A percentile compares a stretch with the other conserved stretches of the same genome.
phyloP scores from a whole-genome alignment of 2,888 invertebrate species.

The Hemicrepidius hirtus region DNA sequence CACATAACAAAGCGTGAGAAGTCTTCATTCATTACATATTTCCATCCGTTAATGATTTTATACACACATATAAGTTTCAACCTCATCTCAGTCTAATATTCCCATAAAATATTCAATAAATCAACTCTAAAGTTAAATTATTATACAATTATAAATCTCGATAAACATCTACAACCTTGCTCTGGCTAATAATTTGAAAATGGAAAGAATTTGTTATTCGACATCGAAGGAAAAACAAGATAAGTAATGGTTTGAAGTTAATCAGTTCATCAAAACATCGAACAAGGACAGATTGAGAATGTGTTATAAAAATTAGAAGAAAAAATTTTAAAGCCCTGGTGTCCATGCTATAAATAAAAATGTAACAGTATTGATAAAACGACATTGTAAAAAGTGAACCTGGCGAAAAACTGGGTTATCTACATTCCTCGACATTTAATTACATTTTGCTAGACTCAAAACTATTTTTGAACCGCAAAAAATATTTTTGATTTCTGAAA shows the following conservation, averaged over 20 bases:
- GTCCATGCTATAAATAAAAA: conserved; percentile 2
- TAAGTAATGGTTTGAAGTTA: conserved; percentile 11
- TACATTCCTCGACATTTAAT: conserved; percentile 13
- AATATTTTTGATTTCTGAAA: not conserved
- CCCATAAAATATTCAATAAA: conserved; percentile 35
- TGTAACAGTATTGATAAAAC: conserved; percentile 12
- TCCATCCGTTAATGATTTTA: conserved; percentile 39
- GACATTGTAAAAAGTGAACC: conserved; percentile 23
- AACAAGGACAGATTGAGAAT: not conserved
- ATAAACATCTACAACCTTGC: conserved; percentile 6
- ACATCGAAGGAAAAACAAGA: not conserved
- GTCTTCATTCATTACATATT: conserved; percentile 42
- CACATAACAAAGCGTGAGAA: conserved; percentile 53
- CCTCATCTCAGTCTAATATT: conserved; percentile 25
- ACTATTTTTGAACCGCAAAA: not conserved
- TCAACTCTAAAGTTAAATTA: conserved; percentile 25
- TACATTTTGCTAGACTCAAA: not conserved
- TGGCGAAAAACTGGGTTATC: conserved; percentile 17
- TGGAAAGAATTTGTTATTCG: not conserved
- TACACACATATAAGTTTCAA: conserved; percentile 15
- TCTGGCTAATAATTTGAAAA: conserved; percentile 10
- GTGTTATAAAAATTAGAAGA: not conserved
- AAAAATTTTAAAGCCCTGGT: not conserved
- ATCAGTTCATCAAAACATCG: not conserved
- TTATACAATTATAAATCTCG: conserved; percentile 13